Evolutionary conservation across 2,797 vertebrate genomes (phyloP).

Genomic region (Lerista edwardsae): DNA sequence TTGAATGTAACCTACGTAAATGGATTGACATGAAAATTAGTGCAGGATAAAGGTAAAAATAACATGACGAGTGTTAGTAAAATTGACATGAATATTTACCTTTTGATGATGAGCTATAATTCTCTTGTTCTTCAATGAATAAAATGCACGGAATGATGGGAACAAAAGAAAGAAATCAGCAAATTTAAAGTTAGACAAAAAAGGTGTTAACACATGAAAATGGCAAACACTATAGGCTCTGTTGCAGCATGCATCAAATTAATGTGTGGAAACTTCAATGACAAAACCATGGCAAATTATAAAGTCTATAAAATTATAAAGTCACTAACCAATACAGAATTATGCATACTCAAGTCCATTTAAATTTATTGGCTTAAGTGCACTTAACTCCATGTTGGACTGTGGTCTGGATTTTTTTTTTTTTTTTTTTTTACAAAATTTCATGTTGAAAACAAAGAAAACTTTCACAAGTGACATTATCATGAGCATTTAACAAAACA

Average conservation of each 20-base stretch:
- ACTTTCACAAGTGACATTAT: neutral
- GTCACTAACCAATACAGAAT: neutral
- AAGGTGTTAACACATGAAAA: slow-evolving; percentile 78
- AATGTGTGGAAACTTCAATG: slow-evolving; percentile 69
- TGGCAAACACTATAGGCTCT: slow-evolving; percentile 75
- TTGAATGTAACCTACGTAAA: slow-evolving; percentile 41
- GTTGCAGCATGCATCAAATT: slow-evolving; percentile 68
- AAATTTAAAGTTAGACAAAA: slow-evolving; percentile 84
- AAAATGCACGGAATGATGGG: slow-evolving; percentile 86
- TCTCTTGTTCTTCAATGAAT: slow-evolving; percentile 87
- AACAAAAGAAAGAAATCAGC: slow-evolving; percentile 88
- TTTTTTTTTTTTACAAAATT: neutral
- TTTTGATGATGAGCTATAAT: slow-evolving; percentile 82
- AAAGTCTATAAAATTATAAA: slow-evolving; percentile 60
- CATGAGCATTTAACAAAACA: slow-evolving; percentile 1
- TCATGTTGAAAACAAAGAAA: neutral
- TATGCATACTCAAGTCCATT: slow-evolving; percentile 4
- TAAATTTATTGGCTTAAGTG: neutral
- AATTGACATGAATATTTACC: slow-evolving; percentile 82
- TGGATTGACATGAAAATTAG: slow-evolving; percentile 30
- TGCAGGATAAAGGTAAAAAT: slow-evolving; percentile 52
- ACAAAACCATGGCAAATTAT: slow-evolving; percentile 73
- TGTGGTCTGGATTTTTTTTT: neutral
- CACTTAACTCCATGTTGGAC: neutral
- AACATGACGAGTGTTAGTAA: slow-evolving; percentile 73